A percentile compares a stretch with the other conserved stretches of the same genome.
Evolutionary conservation across 1,140 invertebrate genomes (phyloP).

Genomic region (Ceratina japonica): DNA sequence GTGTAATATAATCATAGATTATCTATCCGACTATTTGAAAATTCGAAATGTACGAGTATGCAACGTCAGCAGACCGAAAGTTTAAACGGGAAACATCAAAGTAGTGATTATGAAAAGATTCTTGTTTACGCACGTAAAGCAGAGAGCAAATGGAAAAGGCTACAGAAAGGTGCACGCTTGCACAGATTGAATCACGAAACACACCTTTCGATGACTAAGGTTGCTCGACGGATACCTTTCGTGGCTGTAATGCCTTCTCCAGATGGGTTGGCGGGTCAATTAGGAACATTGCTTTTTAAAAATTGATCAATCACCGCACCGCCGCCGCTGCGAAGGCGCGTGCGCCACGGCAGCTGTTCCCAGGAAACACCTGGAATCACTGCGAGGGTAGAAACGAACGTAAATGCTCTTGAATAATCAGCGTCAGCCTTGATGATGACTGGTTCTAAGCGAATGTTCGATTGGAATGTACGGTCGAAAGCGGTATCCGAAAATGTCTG

Average conservation of each 20-base stretch:
- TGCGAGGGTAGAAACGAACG: slow-evolving; percentile 58
- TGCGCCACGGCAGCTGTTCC: slow-evolving; percentile 70
- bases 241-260: slow-evolving; percentile 56
- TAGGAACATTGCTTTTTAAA: slow-evolving; percentile 77
- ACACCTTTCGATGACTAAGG: slow-evolving; percentile 77
- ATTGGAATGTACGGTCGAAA: not conserved
- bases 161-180: not conserved
- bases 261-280: slow-evolving; percentile 70
- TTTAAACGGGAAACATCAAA: not conserved
- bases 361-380: slow-evolving; percentile 70
- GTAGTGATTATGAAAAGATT: too few species aligned
- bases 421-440: slow-evolving; percentile 36
- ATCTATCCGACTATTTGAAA: not conserved
- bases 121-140: too few species aligned
- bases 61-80: not conserved
- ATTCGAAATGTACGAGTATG: not conserved
- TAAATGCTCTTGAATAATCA: slow-evolving; percentile 56
- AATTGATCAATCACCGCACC: slow-evolving; percentile 75
- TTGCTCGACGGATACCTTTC: slow-evolving; percentile 50
- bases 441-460: not conserved
- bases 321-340: slow-evolving; percentile 58
- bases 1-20: not conserved
- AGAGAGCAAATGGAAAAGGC: not conserved
- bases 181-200: slow-evolving; percentile 55
- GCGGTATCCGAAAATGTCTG: not conserved